These are phyloP conservation scores for Hermaeophaga mercurialis DNA, from an alignment of 2,888 invertebrate species.

Conservation along the genomic window DNA sequence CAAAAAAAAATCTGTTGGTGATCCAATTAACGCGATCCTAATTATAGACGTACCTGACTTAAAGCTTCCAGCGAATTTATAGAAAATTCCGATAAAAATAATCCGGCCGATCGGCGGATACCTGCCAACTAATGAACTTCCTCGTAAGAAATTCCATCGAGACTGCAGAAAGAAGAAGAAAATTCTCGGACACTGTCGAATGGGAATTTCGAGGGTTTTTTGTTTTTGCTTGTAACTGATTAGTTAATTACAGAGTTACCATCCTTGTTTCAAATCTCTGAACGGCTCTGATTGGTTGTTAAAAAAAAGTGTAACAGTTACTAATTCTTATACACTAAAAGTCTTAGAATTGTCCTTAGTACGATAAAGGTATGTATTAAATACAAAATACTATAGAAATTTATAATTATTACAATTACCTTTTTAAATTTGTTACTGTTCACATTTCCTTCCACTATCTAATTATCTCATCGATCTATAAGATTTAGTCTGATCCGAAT, in stretches of 20 bases:
- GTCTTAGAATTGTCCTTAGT: too few relatives aligned
- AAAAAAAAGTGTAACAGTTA: not conserved
- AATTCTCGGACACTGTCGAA: constrained; percentile 16
- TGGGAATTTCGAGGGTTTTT: constrained; percentile 18
- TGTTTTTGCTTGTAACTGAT: constrained; percentile 19
- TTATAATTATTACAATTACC: too few relatives aligned
- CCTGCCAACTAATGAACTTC: constrained; percentile 21
- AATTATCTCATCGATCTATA: too few relatives aligned
- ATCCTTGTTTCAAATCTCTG: constrained; percentile 6
- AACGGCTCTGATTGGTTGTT: not conserved
- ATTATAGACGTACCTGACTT: constrained; percentile 1
- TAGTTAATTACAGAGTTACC: constrained; percentile 17
- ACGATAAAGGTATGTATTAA: too few relatives aligned
- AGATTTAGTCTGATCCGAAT: too few relatives aligned
- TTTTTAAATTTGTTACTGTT: too few relatives aligned
- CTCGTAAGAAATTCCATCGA: constrained; percentile 18
- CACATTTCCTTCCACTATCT: too few relatives aligned
- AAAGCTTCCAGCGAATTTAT: constrained; percentile 7
- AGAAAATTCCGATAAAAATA: constrained; percentile 21
- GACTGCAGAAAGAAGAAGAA: constrained; percentile 14
- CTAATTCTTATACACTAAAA: too few relatives aligned
- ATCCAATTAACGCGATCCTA: too few relatives aligned
- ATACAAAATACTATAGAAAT: too few relatives aligned
- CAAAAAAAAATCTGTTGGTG: too few relatives aligned
- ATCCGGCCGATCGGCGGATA: constrained; percentile 12